phyloP scores from a whole-genome alignment of 2,888 invertebrate species.

The Miltochrista miniata region DNA sequence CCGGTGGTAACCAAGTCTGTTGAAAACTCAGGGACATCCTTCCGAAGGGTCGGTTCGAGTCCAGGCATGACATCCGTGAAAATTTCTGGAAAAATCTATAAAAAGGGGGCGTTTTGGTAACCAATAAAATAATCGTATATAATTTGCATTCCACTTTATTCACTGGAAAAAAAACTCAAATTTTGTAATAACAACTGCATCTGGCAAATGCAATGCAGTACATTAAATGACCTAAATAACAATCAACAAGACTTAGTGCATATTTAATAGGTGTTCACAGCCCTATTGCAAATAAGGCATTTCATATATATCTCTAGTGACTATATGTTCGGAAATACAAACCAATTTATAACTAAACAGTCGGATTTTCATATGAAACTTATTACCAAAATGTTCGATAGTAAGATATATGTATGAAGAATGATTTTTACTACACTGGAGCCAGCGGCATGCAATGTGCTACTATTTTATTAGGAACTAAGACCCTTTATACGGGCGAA shows the following conservation, averaged over 20 bases:
- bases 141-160: slow-evolving; percentile 33
- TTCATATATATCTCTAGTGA: slow-evolving; percentile 19
- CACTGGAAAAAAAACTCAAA: slow-evolving; percentile 16
- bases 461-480: not conserved
- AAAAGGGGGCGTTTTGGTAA: too few relatives aligned
- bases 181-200: slow-evolving; percentile 9
- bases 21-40: too few relatives aligned
- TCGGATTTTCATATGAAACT: not conserved
- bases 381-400: not conserved
- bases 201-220: slow-evolving; percentile 11
- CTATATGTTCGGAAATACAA: slow-evolving; percentile 4
- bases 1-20: too few relatives aligned
- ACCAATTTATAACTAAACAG: not conserved
- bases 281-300: slow-evolving; percentile 21
- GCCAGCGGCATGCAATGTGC: not conserved
- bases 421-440: slow-evolving; percentile 1
- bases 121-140: too few relatives aligned
- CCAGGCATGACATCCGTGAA: not conserved
- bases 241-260: slow-evolving; percentile 33
- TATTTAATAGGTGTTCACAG: slow-evolving; percentile 38
- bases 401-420: not conserved
- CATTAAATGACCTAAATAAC: slow-evolving; percentile 23
- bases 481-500: not conserved
- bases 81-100: too few relatives aligned
- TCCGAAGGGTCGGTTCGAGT: too few relatives aligned